Evolutionary conservation across 2,888 invertebrate species (phyloP).

Genomic region (Drosophila prostipennis): DNA sequence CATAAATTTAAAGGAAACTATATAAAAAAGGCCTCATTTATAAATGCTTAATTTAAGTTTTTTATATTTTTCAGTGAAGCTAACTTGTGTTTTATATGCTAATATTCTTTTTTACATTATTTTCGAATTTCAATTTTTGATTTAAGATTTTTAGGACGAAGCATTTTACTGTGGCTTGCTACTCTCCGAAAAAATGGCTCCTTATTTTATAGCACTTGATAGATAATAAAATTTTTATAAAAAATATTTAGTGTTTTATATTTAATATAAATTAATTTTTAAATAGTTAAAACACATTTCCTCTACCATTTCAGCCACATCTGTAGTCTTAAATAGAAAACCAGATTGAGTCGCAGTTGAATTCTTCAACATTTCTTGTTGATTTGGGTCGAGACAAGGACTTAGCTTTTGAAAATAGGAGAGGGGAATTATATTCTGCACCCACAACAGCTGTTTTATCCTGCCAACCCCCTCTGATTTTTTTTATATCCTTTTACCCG

Average conservation of each 20-base stretch:
- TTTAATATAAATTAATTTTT: no score
- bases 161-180: no score
- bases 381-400: conserved; percentile 75
- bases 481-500: neutral
- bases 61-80: neutral
- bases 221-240: neutral
- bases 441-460: conserved; percentile 29
- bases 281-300: no score
- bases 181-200: no score
- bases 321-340: conserved; percentile 14
- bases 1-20: neutral
- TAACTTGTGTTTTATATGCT: no score
- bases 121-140: no score
- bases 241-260: no score
- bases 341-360: conserved; percentile 34
- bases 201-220: no score
- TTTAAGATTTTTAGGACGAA: neutral
- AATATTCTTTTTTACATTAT: no score
- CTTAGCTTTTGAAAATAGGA: conserved; percentile 41
- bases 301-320: neutral
- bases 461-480: neutral
- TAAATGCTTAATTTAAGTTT: neutral
- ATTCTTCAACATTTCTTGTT: conserved; percentile 43
- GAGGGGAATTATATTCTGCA: neutral
- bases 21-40: no score